A percentile compares a stretch with the other conserved stretches of the same genome.
phyloP scores from a whole-genome alignment of 2,797 vertebrate genomes.

The Myiotriccus ornatus region DNA sequence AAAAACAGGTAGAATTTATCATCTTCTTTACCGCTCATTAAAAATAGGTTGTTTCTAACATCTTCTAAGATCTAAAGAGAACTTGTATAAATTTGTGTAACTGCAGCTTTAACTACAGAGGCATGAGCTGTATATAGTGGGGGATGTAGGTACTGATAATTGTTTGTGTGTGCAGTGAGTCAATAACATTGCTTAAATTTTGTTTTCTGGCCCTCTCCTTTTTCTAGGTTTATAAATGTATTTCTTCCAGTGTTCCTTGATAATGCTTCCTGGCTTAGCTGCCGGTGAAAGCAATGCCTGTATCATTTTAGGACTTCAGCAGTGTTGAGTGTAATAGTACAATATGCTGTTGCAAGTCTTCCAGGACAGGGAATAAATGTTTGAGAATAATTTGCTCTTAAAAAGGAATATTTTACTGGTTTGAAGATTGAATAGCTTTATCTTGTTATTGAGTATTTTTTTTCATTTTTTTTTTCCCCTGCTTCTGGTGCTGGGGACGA shows the following conservation, averaged over 20 bases:
- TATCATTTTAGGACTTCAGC: neutral
- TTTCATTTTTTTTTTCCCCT: neutral
- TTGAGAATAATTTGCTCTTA: neutral
- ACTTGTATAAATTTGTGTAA: neutral
- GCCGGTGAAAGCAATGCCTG: neutral
- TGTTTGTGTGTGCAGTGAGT: neutral
- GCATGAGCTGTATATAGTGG: neutral
- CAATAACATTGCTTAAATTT: neutral
- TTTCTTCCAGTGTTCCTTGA: neutral
- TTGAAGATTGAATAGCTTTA: neutral
- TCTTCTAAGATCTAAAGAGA: neutral
- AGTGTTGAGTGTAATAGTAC: neutral
- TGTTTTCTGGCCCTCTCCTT: neutral
- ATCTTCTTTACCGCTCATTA: neutral
- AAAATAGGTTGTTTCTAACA: neutral
- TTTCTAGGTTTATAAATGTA: neutral
- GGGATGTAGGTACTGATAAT: neutral
- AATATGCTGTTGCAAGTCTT: neutral
- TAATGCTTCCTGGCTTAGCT: neutral
- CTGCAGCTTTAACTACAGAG: neutral
- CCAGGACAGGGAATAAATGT: neutral
- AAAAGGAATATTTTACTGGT: neutral
- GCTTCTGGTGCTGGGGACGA: slow-evolving; percentile 60
- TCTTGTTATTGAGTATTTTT: neutral
- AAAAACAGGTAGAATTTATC: neutral